Base-by-base conservation (phyloP, 1,140 invertebrate genomes). In the Drosophila kurseongensis region DNA sequence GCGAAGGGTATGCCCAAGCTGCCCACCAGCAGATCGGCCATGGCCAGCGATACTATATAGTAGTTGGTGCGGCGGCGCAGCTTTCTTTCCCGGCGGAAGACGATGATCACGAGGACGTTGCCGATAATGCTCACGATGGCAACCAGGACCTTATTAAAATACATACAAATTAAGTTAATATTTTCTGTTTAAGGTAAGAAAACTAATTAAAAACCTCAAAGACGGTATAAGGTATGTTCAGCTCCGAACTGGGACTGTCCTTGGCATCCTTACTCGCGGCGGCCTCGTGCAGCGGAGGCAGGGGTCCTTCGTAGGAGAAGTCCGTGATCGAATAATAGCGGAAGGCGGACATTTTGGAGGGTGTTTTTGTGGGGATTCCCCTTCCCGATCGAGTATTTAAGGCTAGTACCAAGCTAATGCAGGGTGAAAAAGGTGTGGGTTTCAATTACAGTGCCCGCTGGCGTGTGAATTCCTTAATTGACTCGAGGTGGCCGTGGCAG, bases 11-110 rank as follows among this genome's bases (percentile, higher is more conserved):
- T 96, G 1, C 97, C 94, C 89, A 96, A 93, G 5, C 96, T 92
- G 10, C 96, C 96, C 0, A 97, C 96, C 2, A 98, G 93, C 10
- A 98, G 94, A 91, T 98, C 97, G 1, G 97, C 97, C 8, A 95
- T 94, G 0, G 97, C 97, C 82, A 98, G 92, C 0, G 97, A 98
- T 29, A 98, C 95, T 66, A 98, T 98, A 90, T 98, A 98, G 84
- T 98, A 98, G 93, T 98, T 98, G 7, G 97, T 98, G 44, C 97
- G 94, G 40, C 97, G 93, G 5, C 97, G 93, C 7, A 98, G 92
- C 54, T 96, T 94, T 8, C 96, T 93, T 68, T 98, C 97, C 42
- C 95, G 94, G 7, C 94, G 93, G 91, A 98, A 98, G 5, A 97
- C 97, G 48, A 96, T 93, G 68, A 98, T 96, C 57, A 98, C 97